Conservation (phyloP, 2,113 vertebrate species). For the Atractosteus spatula region DNA sequence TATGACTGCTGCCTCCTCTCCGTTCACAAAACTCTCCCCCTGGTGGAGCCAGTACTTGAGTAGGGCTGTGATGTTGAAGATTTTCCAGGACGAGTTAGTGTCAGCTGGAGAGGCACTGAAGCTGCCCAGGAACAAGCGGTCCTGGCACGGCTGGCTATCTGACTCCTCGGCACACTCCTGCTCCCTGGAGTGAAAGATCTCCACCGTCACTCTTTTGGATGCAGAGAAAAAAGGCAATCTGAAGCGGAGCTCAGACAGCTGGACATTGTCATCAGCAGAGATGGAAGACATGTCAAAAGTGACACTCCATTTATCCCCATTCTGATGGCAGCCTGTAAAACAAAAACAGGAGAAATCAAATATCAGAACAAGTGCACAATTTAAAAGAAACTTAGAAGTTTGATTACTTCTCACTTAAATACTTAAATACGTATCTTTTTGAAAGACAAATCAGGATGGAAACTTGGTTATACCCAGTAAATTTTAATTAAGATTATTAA, state of each 20-base stretch:
- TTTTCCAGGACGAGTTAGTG: slow-evolving; percentile 66
- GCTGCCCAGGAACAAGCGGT: slow-evolving; percentile 68
- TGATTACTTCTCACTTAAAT: no score
- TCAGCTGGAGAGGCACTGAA: slow-evolving; percentile 37
- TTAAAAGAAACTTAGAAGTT: no score
- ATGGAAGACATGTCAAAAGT: slow-evolving; percentile 83
- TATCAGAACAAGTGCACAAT: not conserved
- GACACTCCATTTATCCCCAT: slow-evolving; percentile 66
- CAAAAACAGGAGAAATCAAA: slow-evolving; percentile 11
- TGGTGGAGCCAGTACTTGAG: slow-evolving; percentile 71
- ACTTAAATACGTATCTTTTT: no score
- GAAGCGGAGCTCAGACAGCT: slow-evolving; percentile 73
- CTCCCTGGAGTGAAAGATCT: slow-evolving; percentile 70
- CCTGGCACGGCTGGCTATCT: slow-evolving; percentile 25
- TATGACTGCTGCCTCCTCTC: slow-evolving; percentile 32
- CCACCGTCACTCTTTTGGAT: slow-evolving; percentile 49
- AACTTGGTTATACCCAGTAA: no score
- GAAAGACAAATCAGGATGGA: no score
- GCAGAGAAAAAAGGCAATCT: slow-evolving; percentile 48
- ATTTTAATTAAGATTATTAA: no score
- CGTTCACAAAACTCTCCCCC: slow-evolving; percentile 1
- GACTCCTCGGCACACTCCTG: slow-evolving; percentile 28
- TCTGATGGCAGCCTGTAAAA: slow-evolving; percentile 65
- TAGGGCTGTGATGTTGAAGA: slow-evolving; percentile 73
- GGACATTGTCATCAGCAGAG: slow-evolving; percentile 63